Conservation (phyloP, 1,140 invertebrate genomes). For the Mercenaria mercenaria region DNA sequence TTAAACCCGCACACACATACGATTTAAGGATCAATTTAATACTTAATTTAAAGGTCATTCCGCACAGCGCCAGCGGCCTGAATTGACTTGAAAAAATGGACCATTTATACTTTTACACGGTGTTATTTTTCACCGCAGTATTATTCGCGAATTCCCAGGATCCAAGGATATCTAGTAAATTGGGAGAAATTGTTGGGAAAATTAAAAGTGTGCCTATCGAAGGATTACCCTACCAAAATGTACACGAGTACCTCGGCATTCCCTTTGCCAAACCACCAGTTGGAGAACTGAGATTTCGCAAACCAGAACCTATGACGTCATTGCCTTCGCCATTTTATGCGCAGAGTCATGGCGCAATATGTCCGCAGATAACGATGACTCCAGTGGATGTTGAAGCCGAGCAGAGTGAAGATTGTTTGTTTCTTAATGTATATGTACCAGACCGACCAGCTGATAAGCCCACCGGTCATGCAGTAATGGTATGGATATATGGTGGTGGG, state of each 20-base stretch:
- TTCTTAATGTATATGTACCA: conserved; percentile 94
- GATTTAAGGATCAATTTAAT: too few species aligned
- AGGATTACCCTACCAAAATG: background rate
- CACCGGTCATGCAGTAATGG: conserved; percentile 93
- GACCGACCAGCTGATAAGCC: conserved; percentile 83
- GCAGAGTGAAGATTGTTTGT: conserved; percentile 95
- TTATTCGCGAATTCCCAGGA: background rate
- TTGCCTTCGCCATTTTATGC: background rate
- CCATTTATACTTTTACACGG: background rate
- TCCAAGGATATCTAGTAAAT: background rate
- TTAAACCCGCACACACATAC: too few species aligned
- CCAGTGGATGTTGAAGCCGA: background rate
- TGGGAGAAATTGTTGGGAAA: background rate
- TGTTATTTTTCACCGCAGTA: background rate
- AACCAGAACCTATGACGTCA: background rate
- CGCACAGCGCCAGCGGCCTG: too few species aligned
- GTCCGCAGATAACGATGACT: background rate
- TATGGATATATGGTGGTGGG: conserved; percentile 98
- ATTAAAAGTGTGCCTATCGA: background rate
- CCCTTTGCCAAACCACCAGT: conserved; percentile 24
- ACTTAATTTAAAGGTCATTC: too few species aligned
- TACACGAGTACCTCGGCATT: background rate
- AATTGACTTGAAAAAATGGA: too few species aligned
- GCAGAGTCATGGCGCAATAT: background rate
- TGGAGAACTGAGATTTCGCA: conserved; percentile 14